These are phyloP conservation scores for Hyperoplus immaculatus DNA, from an alignment of 2,797 vertebrate genomes.

Conservation along the genomic window DNA sequence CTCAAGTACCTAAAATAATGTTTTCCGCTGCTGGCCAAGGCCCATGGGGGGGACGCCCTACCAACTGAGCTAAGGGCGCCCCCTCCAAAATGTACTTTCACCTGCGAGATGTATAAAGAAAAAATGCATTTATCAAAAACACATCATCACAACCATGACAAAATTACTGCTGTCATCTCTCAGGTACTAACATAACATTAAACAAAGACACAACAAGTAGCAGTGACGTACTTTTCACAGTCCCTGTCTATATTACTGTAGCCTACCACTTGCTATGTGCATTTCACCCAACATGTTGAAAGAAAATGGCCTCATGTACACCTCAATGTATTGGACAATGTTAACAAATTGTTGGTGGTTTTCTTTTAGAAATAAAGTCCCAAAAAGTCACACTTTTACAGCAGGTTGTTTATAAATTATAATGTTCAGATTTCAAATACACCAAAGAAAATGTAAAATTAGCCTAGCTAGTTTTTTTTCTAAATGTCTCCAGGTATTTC, in stretches of 20 bases:
- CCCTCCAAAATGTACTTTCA: neutral
- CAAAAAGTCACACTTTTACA: slow-evolving; percentile 33
- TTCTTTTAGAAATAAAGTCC: slow-evolving; percentile 55
- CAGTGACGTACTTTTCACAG: slow-evolving; percentile 30
- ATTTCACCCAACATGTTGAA: slow-evolving; percentile 28
- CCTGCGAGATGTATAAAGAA: neutral
- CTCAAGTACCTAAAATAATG: slow-evolving; percentile 38
- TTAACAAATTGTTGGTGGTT: slow-evolving; percentile 24
- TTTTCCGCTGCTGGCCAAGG: neutral
- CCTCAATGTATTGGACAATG: slow-evolving; percentile 17
- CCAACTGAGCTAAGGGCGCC: no score
- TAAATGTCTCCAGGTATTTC: neutral
- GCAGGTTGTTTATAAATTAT: slow-evolving; percentile 6
- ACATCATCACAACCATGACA: slow-evolving; percentile 8
- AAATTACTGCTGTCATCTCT: neutral
- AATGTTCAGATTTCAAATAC: neutral
- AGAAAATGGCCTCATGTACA: slow-evolving; percentile 16
- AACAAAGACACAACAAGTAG: slow-evolving; percentile 42
- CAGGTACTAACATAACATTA: neutral
- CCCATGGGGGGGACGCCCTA: no score
- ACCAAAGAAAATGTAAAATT: slow-evolving; percentile 1
- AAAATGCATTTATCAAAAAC: slow-evolving; percentile 8
- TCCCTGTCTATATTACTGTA: slow-evolving; percentile 4
- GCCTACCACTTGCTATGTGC: slow-evolving; percentile 18
- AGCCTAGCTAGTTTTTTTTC: neutral